Conservation (phyloP, 2,113 vertebrate species). For the Perccottus glenii region DNA sequence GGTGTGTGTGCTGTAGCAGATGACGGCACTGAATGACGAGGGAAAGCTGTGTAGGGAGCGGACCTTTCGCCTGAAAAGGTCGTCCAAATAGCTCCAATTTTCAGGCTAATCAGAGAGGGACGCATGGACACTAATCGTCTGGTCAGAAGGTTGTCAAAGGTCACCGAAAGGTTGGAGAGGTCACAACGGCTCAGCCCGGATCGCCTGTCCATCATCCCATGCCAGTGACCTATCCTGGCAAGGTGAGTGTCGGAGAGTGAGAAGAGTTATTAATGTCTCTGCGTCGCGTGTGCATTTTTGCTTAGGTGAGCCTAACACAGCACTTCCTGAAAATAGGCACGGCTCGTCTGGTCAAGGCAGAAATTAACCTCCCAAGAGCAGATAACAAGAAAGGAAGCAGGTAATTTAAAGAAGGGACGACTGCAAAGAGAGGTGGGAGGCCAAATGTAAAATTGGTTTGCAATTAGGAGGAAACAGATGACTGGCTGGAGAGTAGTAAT, state of each 20-base stretch:
- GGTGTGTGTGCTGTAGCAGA: conserved; percentile 33
- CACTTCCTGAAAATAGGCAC: conserved; percentile 33
- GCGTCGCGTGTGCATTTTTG: conserved; percentile 20
- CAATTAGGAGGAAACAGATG: conserved; percentile 26
- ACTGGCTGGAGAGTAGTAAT: conserved; percentile 3
- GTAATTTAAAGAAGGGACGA: conserved; percentile 31
- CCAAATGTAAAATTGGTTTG: conserved; percentile 15
- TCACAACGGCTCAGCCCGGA: conserved; percentile 33
- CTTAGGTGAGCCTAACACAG: conserved; percentile 26
- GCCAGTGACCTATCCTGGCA: conserved; percentile 60
- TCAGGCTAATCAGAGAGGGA: conserved; percentile 62
- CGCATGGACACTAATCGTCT: conserved; percentile 62
- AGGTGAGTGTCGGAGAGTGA: conserved; percentile 22
- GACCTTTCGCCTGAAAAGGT: conserved; percentile 73
- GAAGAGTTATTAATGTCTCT: conserved; percentile 42
- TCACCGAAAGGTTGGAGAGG: conserved; percentile 64
- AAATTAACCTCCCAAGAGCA: conserved; percentile 52
- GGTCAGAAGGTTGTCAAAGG: conserved; percentile 68
- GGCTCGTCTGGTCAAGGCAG: conserved; percentile 30
- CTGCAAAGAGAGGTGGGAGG: conserved; percentile 15
- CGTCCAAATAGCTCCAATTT: conserved; percentile 58
- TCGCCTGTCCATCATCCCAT: conserved; percentile 65
- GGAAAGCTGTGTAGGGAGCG: conserved; percentile 40
- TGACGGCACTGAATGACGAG: conserved; percentile 42
- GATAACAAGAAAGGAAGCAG: conserved; percentile 30